Evolutionary conservation across 1,140 invertebrate genomes (phyloP), one percentile per base, ranked within the genome.

Genomic region (Diachasma alloeum): DNA sequence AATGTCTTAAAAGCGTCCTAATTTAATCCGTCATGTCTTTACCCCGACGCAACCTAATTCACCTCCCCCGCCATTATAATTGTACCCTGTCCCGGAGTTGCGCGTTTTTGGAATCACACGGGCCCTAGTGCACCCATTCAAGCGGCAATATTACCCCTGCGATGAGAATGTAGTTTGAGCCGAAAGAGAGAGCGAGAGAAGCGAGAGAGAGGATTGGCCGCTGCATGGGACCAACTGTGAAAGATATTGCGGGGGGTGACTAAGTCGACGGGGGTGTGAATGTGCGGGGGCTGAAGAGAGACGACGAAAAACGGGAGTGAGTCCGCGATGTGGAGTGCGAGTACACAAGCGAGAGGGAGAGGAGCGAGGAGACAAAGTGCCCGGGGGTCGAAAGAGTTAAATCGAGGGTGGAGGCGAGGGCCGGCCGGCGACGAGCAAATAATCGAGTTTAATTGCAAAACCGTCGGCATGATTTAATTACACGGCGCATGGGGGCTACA

Each of bases 401-500:
- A 88, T 85, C 83, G 85, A 83, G 82, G 79, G 80, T 81, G 81
- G 78, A 77, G 72, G 78, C 78, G 80, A 80, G 85, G 83, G 82
- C 82, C 77, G 83, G 82, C 82, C 77, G 83, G 86, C 86, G 86
- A 88, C 88, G 87, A 88, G 88, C 88, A 89, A 90, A 90, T 90
- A 89, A 90, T 90, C 88, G 88, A 90, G 88, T 89, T 90, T 90
- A 90, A 90, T 90, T 90, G 88, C 88, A 89, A 90, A 90, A 90
- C 87, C 88, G 88, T 89, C 87, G 87, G 87, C 87, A 89, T 90
- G 89, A 90, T 90, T 90, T 90, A 90, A 90, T 90, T 89, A 90
- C 87, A 85, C 83, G 81, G 83, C 83, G 79, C 82, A 79, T 81
- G 74, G 72, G 74, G 22, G 42, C 71, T 67, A 67, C 74, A 72